phyloP scores from a whole-genome alignment of 2,888 invertebrate genomes.

The Cybosia mesomella region DNA sequence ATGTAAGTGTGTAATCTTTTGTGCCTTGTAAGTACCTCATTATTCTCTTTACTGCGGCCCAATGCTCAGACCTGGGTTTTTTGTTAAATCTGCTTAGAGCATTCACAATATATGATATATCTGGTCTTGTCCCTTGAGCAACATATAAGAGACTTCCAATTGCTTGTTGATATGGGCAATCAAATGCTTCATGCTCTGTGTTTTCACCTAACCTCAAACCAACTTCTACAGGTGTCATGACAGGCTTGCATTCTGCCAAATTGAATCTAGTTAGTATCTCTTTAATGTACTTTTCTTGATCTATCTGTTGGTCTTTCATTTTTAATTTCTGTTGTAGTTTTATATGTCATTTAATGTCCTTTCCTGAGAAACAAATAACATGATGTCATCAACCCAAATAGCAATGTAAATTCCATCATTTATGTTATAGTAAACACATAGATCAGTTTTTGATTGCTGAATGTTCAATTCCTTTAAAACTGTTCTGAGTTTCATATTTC shows the following conservation, averaged over 20 bases:
- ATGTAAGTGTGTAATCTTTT: slow-evolving; percentile 3
- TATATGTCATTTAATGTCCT: too few species aligned
- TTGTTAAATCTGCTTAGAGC: slow-evolving; percentile 9
- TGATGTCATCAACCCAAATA: background rate
- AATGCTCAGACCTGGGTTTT: slow-evolving; percentile 5
- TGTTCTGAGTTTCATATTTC: background rate
- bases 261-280: background rate
- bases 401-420: background rate
- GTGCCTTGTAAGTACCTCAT: slow-evolving; percentile 16
- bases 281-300: background rate
- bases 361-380: background rate
- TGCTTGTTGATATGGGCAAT: slow-evolving; percentile 18
- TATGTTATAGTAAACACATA: background rate
- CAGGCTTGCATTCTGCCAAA: background rate
- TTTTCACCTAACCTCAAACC: slow-evolving; percentile 11
- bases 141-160: slow-evolving; percentile 15
- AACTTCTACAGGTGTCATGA: background rate
- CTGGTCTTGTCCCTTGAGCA: slow-evolving; percentile 19
- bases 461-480: slow-evolving; percentile 4
- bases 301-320: background rate
- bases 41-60: slow-evolving; percentile 14
- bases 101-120: slow-evolving; percentile 14
- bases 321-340: background rate
- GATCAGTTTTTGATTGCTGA: slow-evolving; percentile 4
- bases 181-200: background rate